phyloP scores from a whole-genome alignment of 2,113 vertebrate genomes.

The Cnemophilus loriae region DNA sequence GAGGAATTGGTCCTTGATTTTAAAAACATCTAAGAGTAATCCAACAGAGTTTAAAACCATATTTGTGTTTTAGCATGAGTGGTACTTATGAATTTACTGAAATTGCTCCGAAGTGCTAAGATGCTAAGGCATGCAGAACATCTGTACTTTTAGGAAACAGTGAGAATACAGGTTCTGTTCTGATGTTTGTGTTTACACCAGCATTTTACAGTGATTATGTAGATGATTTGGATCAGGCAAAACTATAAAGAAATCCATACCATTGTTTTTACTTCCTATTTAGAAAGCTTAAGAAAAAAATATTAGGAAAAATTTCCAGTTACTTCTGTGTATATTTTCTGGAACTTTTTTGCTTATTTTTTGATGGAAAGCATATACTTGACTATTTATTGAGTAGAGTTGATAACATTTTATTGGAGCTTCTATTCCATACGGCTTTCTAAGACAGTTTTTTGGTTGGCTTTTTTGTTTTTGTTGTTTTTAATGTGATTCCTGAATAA shows the following conservation, averaged over 20 bases:
- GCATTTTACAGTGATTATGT: neutral
- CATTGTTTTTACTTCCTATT: neutral
- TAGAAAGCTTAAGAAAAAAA: neutral
- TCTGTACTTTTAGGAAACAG: neutral
- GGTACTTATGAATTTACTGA: neutral
- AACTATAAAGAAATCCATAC: neutral
- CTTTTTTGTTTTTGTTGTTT: neutral
- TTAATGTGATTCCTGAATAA: neutral
- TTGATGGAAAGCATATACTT: neutral
- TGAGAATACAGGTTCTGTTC: neutral
- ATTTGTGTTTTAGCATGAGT: neutral
- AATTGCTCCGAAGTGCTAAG: neutral
- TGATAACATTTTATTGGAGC: neutral
- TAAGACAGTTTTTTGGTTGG: neutral
- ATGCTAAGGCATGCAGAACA: neutral
- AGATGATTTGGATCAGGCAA: neutral
- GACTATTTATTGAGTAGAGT: neutral
- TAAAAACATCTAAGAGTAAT: neutral
- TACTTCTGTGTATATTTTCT: neutral
- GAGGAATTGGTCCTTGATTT: neutral
- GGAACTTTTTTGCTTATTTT: neutral
- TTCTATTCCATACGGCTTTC: neutral
- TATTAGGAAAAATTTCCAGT: neutral
- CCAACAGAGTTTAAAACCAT: neutral
- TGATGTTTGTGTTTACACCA: neutral